Evolutionary conservation across 2,888 invertebrate genomes (phyloP), one percentile per base, ranked within the genome.

Genomic region (Euzophera pinguis): DNA sequence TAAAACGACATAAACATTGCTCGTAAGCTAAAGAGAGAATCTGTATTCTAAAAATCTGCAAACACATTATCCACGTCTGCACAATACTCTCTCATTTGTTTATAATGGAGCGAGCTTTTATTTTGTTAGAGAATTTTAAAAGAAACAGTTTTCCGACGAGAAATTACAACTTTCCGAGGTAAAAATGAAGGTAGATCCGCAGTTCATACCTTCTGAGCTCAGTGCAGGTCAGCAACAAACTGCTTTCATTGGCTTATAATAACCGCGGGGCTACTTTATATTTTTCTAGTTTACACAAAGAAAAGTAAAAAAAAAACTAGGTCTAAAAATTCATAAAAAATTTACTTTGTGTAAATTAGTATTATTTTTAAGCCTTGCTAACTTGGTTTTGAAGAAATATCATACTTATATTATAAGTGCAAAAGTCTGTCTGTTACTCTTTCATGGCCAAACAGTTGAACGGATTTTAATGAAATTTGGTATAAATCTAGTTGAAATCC

Each of bases 271-370:
- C 14, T 45, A 34, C 29, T 32, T 32, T 29, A 45, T 32, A 45
- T 45, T 16, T 45, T 45, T 45, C 14, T 45, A 45, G 45, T 45
- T 45, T 45, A 34, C 32, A 34, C 32, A 45, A 34, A 34, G 32
- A 45, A 45, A 45, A 32, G 2, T 32, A 45, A 14, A 14, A 14
- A 43, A 32, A 14, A 14, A 34, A 14, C 14, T 16, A 29, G 10
- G 10, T 27, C n/a, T 27, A 13, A 43, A 43, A 43, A 43, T 45
- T 13, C 34, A 32, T 10, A 1, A 32, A n/a, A 16, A 1, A 32
- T n/a, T 45, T 32, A 42, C 27, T 7, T 9, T 10, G 43, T 3
- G 42, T 6, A 27, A 16, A 9, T 32, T 32, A 32, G 32, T 32
- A 32, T 32, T 32, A 32, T 7, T 32, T 32, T 32, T 32, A 32